Base-by-base conservation (phyloP, 2,113 vertebrate species). In the Tor tambroides region DNA sequence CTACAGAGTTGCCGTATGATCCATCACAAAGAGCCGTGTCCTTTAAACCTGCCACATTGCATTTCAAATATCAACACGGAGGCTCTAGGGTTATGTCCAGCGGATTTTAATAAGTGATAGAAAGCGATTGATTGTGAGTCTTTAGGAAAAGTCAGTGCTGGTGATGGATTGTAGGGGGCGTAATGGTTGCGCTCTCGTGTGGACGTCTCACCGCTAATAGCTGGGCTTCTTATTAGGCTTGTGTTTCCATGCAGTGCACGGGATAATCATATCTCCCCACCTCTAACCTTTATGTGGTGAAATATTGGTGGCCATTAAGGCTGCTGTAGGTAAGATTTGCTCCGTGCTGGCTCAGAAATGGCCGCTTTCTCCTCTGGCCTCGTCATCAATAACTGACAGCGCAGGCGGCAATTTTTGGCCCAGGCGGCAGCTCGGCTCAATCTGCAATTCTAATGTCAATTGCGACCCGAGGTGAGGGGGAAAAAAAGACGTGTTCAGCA, bases 361-460 rank as follows among this genome's bases (percentile, higher is more conserved):
- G 71, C 46, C 38, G 35, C 85, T 74, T 89, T 80, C 67, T 82
- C 85, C 78, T 78, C n/a, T 43, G 59, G 74, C 77, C 87, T 80
- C 82, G 82, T 84, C 88, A 91, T 91, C 85, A 89, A 91, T 89
- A 91, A 87, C 87, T 89, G 90, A 86, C 90, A 89, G 88, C 4
- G 82, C 43, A 80, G 88, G 83, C 79, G 43, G 81, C 63, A 89
- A 83, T 86, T 83, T 89, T 80, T 80, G 88, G 83, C 87, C 67
- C 54, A 80, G 65, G 75, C 75, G 21, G 75, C 35, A 84, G 87
- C 85, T 88, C n/a, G 69, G 69, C 83, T 76, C 79, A 83, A 89
- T 91, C 88, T 91, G 90, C 90, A 91, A 89, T 87, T 91, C 87
- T 88, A 89, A 89, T 88, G 88, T 87, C 83, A 76, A 83, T 87